Percentiles rank a stretch among this genome's conserved stretches.
phyloP scores from a whole-genome alignment of 2,888 invertebrate genomes.

The Branchellion lobata region DNA sequence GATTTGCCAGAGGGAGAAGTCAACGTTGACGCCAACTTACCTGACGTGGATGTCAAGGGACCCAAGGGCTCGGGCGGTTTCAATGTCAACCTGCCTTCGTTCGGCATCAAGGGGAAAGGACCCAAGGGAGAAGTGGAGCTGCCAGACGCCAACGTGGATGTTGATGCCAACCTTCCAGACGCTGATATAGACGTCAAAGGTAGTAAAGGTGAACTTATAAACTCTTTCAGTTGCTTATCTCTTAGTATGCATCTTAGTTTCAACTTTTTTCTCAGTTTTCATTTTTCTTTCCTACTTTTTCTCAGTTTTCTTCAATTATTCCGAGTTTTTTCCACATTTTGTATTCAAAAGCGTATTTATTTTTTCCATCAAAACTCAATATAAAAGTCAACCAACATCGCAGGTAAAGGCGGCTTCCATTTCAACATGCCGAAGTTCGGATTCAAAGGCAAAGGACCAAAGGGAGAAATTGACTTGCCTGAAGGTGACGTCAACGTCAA shows the following conservation, averaged over 20 bases:
- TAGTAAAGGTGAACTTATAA: too few species aligned
- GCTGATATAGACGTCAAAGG: slow-evolving; percentile 32
- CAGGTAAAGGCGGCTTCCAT: slow-evolving; percentile 11
- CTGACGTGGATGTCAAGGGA: slow-evolving; percentile 35
- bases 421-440: slow-evolving; percentile 28
- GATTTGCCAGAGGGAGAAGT: slow-evolving; percentile 23
- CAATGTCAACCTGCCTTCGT: slow-evolving; percentile 28
- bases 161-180: slow-evolving; percentile 13
- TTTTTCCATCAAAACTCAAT: background rate
- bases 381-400: too few species aligned
- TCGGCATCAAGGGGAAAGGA: slow-evolving; percentile 36
- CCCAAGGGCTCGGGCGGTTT: slow-evolving; percentile 25
- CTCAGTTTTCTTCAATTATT: too few species aligned
- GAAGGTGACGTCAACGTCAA: slow-evolving; percentile 19
- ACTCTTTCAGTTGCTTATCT: too few species aligned
- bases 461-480: slow-evolving; percentile 31
- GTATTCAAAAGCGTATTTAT: background rate
- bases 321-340: too few species aligned
- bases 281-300: too few species aligned
- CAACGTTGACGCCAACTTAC: slow-evolving; percentile 33
- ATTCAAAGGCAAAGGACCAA: slow-evolving; percentile 33
- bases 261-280: too few species aligned
- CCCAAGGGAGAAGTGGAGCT: slow-evolving; percentile 23
- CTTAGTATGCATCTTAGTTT: too few species aligned
- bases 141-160: slow-evolving; percentile 17